Percentiles rank a stretch among this genome's conserved stretches.
phyloP scores from a whole-genome alignment of 2,113 vertebrate genomes.

The Brienomyrus brachyistius region DNA sequence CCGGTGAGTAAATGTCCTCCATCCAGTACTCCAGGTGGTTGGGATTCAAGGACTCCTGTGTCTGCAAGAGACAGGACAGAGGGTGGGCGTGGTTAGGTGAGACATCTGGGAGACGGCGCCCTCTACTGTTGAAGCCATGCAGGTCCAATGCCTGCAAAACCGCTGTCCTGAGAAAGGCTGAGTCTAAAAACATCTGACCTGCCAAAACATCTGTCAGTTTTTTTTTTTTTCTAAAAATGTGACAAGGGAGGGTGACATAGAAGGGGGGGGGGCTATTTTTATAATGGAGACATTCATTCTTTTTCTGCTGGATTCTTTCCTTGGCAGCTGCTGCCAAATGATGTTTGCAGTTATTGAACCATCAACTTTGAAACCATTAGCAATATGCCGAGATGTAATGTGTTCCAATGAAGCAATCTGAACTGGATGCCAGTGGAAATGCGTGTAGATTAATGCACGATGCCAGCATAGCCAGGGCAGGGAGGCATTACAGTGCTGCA shows the following conservation, averaged over 20 bases:
- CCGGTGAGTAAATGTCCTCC: conserved; percentile 89
- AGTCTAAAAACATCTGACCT: neutral
- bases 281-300: neutral
- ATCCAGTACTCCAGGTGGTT: conserved; percentile 95
- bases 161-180: neutral
- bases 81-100: neutral
- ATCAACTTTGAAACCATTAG: neutral
- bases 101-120: neutral
- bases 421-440: neutral
- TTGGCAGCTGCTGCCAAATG: neutral
- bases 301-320: neutral
- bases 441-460: neutral
- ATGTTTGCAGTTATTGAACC: neutral
- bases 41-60: conserved; percentile 84
- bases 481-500: neutral
- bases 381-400: neutral
- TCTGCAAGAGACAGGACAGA: conserved; percentile 49
- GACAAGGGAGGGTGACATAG: neutral
- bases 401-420: neutral
- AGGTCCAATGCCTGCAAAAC: neutral
- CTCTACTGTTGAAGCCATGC: neutral
- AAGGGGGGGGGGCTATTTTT: neutral
- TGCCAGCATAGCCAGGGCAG: neutral
- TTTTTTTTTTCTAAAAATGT: neutral
- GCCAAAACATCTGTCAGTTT: conserved; percentile 1